A percentile compares a stretch with the other conserved stretches of the same genome.
Evolutionary conservation across 1,140 invertebrate species (phyloP).

Genomic region (Drosophila eugracilis): DNA sequence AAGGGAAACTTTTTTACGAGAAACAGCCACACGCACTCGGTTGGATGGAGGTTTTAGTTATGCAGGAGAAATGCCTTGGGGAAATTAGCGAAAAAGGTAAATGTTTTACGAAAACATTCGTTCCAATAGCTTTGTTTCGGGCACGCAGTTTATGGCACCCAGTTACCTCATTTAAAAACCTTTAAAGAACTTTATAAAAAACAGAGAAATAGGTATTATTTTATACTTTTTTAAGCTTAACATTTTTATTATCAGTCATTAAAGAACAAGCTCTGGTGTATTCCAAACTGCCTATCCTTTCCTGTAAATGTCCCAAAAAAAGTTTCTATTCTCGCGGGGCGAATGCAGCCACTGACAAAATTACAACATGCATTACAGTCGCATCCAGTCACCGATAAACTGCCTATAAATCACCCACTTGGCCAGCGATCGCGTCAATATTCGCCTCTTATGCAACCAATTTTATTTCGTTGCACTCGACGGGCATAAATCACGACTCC

Average conservation of each 20-base stretch:
- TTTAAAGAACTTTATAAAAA: slow-evolving; percentile 10
- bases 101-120: slow-evolving; percentile 52
- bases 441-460: slow-evolving; percentile 58
- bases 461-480: slow-evolving; percentile 73
- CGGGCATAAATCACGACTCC: slow-evolving; percentile 65
- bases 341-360: slow-evolving; percentile 26
- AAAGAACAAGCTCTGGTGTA: neutral
- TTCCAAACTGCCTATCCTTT: neutral
- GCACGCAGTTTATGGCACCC: slow-evolving; percentile 31
- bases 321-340: neutral
- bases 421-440: slow-evolving; percentile 72
- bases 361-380: slow-evolving; percentile 49
- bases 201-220: no score
- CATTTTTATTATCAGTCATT: no score
- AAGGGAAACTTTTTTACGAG: slow-evolving; percentile 26
- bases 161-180: slow-evolving; percentile 25
- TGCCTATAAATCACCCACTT: slow-evolving; percentile 72
- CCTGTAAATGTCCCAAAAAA: neutral
- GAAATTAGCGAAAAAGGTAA: slow-evolving; percentile 72
- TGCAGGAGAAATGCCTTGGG: slow-evolving; percentile 67
- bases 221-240: no score
- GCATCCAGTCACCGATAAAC: slow-evolving; percentile 51
- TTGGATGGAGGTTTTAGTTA: slow-evolving; percentile 62
- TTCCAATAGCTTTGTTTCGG: slow-evolving; percentile 53
- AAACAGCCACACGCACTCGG: slow-evolving; percentile 50